phyloP scores from a whole-genome alignment of 2,797 vertebrate species.

The Halcyon smyrnensis region DNA sequence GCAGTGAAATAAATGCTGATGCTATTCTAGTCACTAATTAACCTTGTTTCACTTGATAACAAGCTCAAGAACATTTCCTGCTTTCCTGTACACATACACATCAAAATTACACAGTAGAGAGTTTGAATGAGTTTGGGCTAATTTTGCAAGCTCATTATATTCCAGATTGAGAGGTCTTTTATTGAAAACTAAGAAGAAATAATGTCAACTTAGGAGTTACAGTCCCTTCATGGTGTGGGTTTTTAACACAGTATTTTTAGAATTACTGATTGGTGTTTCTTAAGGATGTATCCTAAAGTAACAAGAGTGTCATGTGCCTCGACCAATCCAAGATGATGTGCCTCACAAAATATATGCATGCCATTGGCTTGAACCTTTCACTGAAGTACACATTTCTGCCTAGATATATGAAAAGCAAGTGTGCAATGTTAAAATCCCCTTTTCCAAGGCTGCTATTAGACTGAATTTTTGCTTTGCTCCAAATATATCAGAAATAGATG shows the following conservation, averaged over 20 bases:
- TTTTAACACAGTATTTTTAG: conserved; percentile 44
- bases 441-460: background rate
- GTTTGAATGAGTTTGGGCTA: conserved; percentile 13
- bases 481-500: background rate
- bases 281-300: background rate
- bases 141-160: conserved; percentile 61
- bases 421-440: background rate
- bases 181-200: conserved; percentile 36
- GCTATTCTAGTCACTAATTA: conserved; percentile 57
- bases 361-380: background rate
- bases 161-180: conserved; percentile 41
- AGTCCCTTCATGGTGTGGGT: conserved; percentile 9
- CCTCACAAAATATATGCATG: background rate
- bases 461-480: background rate
- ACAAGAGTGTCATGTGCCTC: background rate
- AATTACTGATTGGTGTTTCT: conserved; percentile 22
- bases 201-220: conserved; percentile 46
- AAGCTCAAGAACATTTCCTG: conserved; percentile 54
- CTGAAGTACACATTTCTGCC: background rate
- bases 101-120: conserved; percentile 27
- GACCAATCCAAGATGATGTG: background rate
- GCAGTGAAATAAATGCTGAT: conserved; percentile 23
- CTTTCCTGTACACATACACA: conserved; percentile 4
- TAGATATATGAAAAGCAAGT: background rate
- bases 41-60: conserved; percentile 48